Evolutionary conservation across 2,888 invertebrate genomes (phyloP).

Genomic region (Flexamia atlantica): DNA sequence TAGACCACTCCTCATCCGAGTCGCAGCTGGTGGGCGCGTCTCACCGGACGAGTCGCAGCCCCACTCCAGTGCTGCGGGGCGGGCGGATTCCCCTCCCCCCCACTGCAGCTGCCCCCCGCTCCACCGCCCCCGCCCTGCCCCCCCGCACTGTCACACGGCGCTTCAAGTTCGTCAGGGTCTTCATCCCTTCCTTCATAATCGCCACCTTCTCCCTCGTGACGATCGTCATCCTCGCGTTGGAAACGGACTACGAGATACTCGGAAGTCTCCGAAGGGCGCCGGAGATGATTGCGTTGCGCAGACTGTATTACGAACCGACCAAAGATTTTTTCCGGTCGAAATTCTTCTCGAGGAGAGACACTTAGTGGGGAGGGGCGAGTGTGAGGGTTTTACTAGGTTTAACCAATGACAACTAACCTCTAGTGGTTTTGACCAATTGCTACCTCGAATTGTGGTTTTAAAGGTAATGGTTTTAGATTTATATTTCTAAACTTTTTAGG

Average conservation of each 20-base stretch:
- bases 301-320: slow-evolving; percentile 90
- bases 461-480: neutral
- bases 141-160: slow-evolving; percentile 74
- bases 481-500: too few relatives aligned
- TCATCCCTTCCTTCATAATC: slow-evolving; percentile 87
- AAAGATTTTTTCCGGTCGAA: slow-evolving; percentile 82
- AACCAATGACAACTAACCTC: neutral
- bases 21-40: slow-evolving; percentile 80
- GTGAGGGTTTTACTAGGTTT: neutral
- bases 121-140: slow-evolving; percentile 70
- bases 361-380: slow-evolving; percentile 44
- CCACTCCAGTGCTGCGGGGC: slow-evolving; percentile 73
- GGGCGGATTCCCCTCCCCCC: slow-evolving; percentile 67
- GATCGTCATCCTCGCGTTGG: slow-evolving; percentile 85
- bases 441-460: slow-evolving; percentile 22
- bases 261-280: slow-evolving; percentile 85
- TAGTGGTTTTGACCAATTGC: slow-evolving; percentile 9
- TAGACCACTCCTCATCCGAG: slow-evolving; percentile 89
- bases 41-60: slow-evolving; percentile 76
- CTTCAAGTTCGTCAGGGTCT: slow-evolving; percentile 84
- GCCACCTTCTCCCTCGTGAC: slow-evolving; percentile 84
- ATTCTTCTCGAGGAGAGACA: slow-evolving; percentile 56
- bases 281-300: slow-evolving; percentile 85
- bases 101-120: slow-evolving; percentile 63
- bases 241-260: slow-evolving; percentile 87